phyloP scores from a whole-genome alignment of 2,797 vertebrate species.

The Avahi laniger region DNA sequence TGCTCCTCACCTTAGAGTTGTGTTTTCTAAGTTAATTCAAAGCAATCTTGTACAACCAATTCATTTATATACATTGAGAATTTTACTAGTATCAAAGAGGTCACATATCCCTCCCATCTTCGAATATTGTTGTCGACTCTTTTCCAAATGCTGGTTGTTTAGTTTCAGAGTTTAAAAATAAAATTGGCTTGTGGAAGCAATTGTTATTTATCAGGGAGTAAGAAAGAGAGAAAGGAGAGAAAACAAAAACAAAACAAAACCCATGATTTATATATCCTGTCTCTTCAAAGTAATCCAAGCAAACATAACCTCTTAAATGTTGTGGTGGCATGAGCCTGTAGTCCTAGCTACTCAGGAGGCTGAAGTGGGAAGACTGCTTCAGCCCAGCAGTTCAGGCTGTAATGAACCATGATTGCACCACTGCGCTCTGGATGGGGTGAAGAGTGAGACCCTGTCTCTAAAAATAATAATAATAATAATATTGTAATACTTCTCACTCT shows the following conservation, averaged over 20 bases:
- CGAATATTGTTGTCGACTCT: not conserved
- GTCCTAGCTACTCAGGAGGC: not conserved
- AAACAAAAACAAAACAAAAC: not conserved
- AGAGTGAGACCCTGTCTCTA: not conserved
- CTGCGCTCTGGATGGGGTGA: not conserved
- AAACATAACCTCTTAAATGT: constrained; percentile 32
- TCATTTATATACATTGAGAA: not conserved
- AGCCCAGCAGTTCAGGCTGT: not conserved
- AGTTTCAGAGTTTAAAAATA: constrained; percentile 19
- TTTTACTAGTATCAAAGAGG: not conserved
- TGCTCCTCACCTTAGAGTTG: not conserved
- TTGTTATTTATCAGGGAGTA: not conserved
- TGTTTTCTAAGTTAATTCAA: constrained; percentile 22
- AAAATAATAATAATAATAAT: too few species aligned
- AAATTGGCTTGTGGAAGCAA: not conserved
- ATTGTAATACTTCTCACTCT: not conserved
- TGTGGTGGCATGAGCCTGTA: not conserved
- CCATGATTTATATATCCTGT: not conserved
- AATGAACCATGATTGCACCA: not conserved
- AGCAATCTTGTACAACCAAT: not conserved
- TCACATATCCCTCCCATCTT: not conserved
- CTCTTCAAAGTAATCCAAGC: constrained; percentile 14
- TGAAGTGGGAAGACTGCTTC: not conserved
- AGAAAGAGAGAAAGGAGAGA: not conserved
- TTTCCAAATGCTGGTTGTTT: not conserved